These are phyloP conservation scores for Pachyrhynchus sulphureomaculatus DNA, from an alignment of 1,140 invertebrate genomes.

Conservation along the genomic window DNA sequence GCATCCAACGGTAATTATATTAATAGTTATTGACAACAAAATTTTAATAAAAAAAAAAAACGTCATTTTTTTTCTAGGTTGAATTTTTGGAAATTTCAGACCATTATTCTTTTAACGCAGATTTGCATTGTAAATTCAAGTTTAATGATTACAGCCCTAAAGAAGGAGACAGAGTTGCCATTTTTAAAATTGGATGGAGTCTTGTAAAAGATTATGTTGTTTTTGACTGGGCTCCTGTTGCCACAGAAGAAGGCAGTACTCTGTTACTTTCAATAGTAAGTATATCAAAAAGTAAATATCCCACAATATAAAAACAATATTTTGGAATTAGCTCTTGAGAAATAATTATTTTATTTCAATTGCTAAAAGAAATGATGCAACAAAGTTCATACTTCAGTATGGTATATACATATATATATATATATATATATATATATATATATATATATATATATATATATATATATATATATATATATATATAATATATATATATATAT, in stretches of 20 bases:
- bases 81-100: slow-evolving; percentile 39
- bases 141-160: slow-evolving; percentile 36
- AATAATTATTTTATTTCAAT: no score
- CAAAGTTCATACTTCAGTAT: no score
- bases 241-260: slow-evolving; percentile 16
- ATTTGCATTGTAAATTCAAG: slow-evolving; percentile 38
- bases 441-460: no score
- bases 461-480: no score
- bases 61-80: slow-evolving; percentile 27
- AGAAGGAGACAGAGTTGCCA: slow-evolving; percentile 42
- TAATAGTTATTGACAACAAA: neutral
- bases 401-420: no score
- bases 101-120: slow-evolving; percentile 36
- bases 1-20: slow-evolving; percentile 5
- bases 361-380: no score
- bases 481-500: no score
- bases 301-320: neutral
- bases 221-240: slow-evolving; percentile 40
- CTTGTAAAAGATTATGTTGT: slow-evolving; percentile 38
- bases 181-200: slow-evolving; percentile 44
- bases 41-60: slow-evolving; percentile 9
- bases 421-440: no score
- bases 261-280: slow-evolving; percentile 41
- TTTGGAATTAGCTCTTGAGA: no score
- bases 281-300: neutral